Evolutionary conservation across 2,113 vertebrate genomes (phyloP).

Genomic region (Neoarius graeffei): DNA sequence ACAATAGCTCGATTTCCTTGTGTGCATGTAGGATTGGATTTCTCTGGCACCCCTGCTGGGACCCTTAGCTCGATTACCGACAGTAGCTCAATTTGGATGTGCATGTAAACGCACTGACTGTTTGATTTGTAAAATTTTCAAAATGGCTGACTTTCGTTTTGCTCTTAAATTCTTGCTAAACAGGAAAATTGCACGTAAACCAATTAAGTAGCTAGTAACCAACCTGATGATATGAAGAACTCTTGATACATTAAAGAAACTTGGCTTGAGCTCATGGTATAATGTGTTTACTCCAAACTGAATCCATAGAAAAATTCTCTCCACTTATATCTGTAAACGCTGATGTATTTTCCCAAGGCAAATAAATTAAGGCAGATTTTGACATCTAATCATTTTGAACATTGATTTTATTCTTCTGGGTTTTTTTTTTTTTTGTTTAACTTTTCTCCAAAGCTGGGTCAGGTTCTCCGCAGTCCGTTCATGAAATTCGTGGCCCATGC

Average conservation of each 20-base stretch:
- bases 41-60: too few relatives aligned
- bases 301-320: background rate
- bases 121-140: background rate
- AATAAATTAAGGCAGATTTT: background rate
- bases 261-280: background rate
- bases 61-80: too few relatives aligned
- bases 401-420: constrained; percentile 18
- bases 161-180: background rate
- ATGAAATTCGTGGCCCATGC: constrained; percentile 91
- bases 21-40: too few relatives aligned
- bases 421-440: background rate
- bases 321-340: background rate
- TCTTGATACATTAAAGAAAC: background rate
- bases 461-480: constrained; percentile 84
- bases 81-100: too few relatives aligned
- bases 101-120: too few relatives aligned
- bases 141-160: background rate
- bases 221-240: background rate
- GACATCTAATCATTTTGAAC: background rate
- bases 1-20: too few relatives aligned
- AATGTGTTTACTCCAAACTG: background rate
- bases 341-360: background rate
- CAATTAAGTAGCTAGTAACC: background rate
- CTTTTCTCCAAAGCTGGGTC: constrained; percentile 73
- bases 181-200: background rate